Conservation (phyloP, 2,113 vertebrate species). For the human region DNA sequence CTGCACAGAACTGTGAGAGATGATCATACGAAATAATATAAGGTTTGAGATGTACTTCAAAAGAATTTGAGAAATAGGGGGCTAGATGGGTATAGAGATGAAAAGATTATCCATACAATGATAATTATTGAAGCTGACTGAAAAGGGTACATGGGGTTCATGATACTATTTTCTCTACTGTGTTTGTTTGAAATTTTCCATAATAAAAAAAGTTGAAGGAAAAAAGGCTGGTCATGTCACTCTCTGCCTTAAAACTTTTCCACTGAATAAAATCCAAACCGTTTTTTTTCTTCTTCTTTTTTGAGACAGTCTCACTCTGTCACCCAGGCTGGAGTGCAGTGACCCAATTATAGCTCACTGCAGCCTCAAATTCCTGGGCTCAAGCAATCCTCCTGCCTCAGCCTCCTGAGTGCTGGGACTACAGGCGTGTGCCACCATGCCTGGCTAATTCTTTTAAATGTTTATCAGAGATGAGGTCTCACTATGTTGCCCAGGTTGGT, state of each 20-base stretch:
- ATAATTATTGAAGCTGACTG: background rate
- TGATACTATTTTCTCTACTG: slow-evolving; percentile 20
- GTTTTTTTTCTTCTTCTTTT: background rate
- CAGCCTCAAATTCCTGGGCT: too few species aligned
- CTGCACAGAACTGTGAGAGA: background rate
- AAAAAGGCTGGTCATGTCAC: background rate
- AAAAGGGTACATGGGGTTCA: background rate
- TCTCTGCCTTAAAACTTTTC: slow-evolving; percentile 28
- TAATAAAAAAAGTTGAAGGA: slow-evolving; percentile 19
- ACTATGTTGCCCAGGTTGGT: too few species aligned
- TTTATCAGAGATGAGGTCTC: too few species aligned
- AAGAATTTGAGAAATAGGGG: background rate
- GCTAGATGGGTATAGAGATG: background rate
- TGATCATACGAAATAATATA: background rate
- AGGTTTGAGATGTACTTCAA: background rate
- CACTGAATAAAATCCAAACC: background rate
- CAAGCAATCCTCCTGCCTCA: too few species aligned
- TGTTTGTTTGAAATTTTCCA: slow-evolving; percentile 44
- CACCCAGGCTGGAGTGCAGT: too few species aligned
- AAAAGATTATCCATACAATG: background rate
- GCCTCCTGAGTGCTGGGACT: too few species aligned
- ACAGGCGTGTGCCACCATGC: too few species aligned
- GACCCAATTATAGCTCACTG: too few species aligned
- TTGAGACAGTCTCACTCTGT: too few species aligned
- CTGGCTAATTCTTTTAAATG: too few species aligned